Conservation (phyloP, 2,113 vertebrate species). For the Uria lomvia region DNA sequence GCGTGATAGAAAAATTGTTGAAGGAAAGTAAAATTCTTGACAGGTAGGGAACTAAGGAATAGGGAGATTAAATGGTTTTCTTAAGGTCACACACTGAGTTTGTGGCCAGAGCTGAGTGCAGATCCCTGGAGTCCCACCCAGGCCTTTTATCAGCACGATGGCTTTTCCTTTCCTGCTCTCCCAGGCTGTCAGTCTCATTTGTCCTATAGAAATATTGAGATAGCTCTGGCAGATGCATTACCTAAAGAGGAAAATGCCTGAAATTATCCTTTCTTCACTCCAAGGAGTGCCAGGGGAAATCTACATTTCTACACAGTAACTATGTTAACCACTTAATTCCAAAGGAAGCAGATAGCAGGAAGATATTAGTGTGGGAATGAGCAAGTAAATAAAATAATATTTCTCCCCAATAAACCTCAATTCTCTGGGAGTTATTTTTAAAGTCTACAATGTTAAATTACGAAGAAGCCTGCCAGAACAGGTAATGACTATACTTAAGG, state of each 20-base stretch:
- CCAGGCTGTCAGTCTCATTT: conserved; percentile 20
- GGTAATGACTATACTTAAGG: conserved; percentile 41
- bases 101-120: not conserved
- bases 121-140: not conserved
- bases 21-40: not conserved
- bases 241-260: conserved; percentile 15
- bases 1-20: not conserved
- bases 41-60: not conserved
- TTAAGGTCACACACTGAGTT: not conserved
- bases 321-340: conserved; percentile 26
- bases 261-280: conserved; percentile 26
- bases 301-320: not conserved
- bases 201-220: conserved; percentile 21
- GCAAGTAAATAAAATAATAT: conserved; percentile 60
- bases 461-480: conserved; percentile 15
- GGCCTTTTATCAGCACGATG: not conserved
- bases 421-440: conserved; percentile 47
- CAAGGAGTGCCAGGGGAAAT: conserved; percentile 29
- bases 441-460: conserved; percentile 22
- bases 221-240: conserved; percentile 16
- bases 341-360: conserved; percentile 34
- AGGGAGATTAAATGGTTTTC: not conserved
- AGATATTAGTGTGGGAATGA: conserved; percentile 44
- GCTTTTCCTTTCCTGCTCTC: not conserved
- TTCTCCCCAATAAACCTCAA: conserved; percentile 36